Conservation (phyloP, 2,888 invertebrate species). For the Drosophila nigritarsus region DNA sequence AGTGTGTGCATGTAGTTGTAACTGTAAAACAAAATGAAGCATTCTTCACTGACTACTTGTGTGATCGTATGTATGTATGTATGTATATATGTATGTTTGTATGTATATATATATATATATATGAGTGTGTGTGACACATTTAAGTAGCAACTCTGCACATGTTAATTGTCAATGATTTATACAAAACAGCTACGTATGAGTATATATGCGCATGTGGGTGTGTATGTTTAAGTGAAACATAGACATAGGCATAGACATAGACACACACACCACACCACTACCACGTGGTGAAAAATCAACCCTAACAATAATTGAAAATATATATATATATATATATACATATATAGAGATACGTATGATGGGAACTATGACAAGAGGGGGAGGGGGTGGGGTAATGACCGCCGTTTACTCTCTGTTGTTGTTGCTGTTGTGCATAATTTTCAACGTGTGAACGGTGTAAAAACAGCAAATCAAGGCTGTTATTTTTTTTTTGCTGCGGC, state of each 20-base stretch:
- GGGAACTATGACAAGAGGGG: conserved; percentile 4
- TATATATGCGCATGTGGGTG: not conserved
- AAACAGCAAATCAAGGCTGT: conserved; percentile 52
- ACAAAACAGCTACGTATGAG: conserved; percentile 25
- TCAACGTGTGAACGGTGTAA: conserved; percentile 47
- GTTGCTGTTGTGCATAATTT: conserved; percentile 34
- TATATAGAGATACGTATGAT: conserved; percentile 31
- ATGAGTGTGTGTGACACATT: conserved; percentile 31
- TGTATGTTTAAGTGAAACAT: conserved; percentile 33
- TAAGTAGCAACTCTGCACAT: conserved; percentile 31
- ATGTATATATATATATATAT: too few species aligned
- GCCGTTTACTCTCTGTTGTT: conserved; percentile 14
- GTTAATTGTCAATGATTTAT: conserved; percentile 45
- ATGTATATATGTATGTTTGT: too few species aligned
- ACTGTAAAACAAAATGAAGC: conserved; percentile 25
- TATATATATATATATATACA: conserved; percentile 21
- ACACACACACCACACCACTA: conserved; percentile 50
- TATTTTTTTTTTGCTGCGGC: conserved; percentile 30
- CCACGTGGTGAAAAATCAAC: conserved; percentile 81
- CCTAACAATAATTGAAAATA: conserved; percentile 67
- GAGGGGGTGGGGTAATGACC: not conserved
- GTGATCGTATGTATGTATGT: conserved; percentile 7
- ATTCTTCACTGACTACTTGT: conserved; percentile 43
- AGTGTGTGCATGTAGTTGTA: not conserved
- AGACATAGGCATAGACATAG: conserved; percentile 15